phyloP scores from a whole-genome alignment of 2,888 invertebrate genomes.

The Bellardia bayeri region DNA sequence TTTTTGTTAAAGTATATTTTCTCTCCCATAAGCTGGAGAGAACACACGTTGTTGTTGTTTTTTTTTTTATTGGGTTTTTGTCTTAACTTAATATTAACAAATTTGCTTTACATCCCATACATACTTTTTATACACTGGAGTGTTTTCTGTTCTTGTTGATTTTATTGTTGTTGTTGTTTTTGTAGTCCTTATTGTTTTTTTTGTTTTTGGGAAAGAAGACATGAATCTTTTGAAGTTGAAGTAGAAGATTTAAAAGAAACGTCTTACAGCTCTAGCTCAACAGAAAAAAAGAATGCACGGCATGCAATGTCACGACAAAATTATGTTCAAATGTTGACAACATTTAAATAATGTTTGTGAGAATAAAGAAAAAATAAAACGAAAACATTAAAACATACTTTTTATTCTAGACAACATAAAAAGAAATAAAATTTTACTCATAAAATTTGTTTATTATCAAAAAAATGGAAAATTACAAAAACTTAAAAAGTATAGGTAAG shows the following conservation, averaged over 20 bases:
- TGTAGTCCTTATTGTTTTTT: constrained; percentile 36
- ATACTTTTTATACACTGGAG: constrained; percentile 46
- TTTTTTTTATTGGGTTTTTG: constrained; percentile 36
- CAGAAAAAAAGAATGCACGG: constrained; percentile 75
- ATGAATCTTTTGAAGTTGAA: constrained; percentile 63
- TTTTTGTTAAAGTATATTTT: neutral
- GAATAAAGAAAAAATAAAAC: constrained; percentile 55
- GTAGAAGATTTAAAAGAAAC: constrained; percentile 60
- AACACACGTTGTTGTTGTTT: neutral
- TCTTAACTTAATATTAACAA: constrained; percentile 59
- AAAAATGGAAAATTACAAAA: neutral
- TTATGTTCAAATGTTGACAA: constrained; percentile 78
- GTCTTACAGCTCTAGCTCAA: constrained; percentile 35
- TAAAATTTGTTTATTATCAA: constrained; percentile 68
- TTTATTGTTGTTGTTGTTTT: constrained; percentile 13
- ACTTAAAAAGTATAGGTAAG: neutral
- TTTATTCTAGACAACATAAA: constrained; percentile 24
- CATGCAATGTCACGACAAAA: constrained; percentile 80
- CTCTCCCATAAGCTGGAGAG: neutral
- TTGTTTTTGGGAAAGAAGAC: constrained; percentile 48
- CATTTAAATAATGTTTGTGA: constrained; percentile 77
- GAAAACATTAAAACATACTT: constrained; percentile 51
- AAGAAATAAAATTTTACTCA: constrained; percentile 57
- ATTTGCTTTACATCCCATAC: constrained; percentile 64
- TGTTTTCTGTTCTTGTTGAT: constrained; percentile 33